Base-by-base conservation (phyloP, 2,797 vertebrate species). In the Pangasius larnaudii region DNA sequence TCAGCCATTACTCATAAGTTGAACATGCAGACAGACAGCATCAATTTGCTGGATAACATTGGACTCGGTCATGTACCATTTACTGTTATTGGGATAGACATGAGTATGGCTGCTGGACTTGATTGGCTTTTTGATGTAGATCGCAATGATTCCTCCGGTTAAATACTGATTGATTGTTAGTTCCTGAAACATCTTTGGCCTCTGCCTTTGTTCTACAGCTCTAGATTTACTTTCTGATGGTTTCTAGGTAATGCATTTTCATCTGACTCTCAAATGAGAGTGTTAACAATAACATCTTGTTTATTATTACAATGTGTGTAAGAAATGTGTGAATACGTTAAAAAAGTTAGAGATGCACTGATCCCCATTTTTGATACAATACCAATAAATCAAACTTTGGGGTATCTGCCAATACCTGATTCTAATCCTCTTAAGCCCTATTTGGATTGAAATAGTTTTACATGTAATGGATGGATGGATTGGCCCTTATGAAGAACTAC, bases 1-100 rank as follows among this genome's bases (percentile, higher is more conserved):
- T 51, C 39, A 51, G 33, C 92, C 87, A 92, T 96, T 95, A 95
- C 94, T 95, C 95, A 95, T 91, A 74, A 88, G 58, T 74, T 75
- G 91, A 94, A 92, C 92, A 96, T 95, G 94, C 92, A 59, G 90
- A 87, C 91, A 90, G 94, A 95, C 95, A 91, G 92, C 87, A 93
- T 94, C 93, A 94, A 93, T 96, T 94, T 91, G 13, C 87, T 88
- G 88, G 88, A 90, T 87, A 93, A 93, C 93, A 93, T 95, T 94
- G 93, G 95, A 93, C 92, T 92, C 14, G 18, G 80, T 61, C 89
- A 92, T 93, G 91, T 90, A 84, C 36, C 89, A 89, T 53, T 90
- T 92, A 88, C 89, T 90, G 88, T 93, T 93, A 95, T 96, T 95
- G 94, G 90, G 88, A 90, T 86, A 92, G 96, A 96, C 94, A 92